A percentile compares a stretch with the other conserved stretches of the same genome.
These are phyloP conservation scores for Galago senegalensis DNA, from an alignment of 2,797 vertebrate genomes.

Conservation along the genomic window DNA sequence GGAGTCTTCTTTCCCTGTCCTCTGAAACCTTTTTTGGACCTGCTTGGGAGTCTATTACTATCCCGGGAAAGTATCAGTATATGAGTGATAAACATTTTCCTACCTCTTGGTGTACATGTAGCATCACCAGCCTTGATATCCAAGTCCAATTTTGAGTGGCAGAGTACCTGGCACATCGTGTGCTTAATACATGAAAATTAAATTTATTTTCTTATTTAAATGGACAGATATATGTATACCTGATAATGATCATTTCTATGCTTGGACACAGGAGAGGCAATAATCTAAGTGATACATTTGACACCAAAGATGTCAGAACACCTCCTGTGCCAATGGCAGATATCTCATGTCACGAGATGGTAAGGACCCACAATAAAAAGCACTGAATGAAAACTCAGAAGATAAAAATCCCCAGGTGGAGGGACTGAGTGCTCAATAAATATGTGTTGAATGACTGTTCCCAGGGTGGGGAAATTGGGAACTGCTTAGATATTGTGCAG, in stretches of 20 bases:
- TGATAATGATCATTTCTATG: background rate
- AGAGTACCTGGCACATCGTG: background rate
- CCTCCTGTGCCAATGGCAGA: background rate
- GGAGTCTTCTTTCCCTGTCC: background rate
- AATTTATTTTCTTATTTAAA: constrained; percentile 22
- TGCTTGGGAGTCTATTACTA: background rate
- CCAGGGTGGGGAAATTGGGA: background rate
- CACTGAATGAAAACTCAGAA: background rate
- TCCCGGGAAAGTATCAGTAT: background rate
- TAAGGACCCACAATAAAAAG: background rate
- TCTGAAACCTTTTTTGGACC: background rate
- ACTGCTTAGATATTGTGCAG: background rate
- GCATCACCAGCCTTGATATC: background rate
- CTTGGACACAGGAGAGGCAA: background rate
- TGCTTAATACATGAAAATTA: background rate
- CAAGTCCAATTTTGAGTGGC: background rate
- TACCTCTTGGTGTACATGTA: background rate
- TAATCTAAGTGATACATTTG: background rate
- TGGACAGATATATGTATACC: background rate
- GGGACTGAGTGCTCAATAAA: background rate
- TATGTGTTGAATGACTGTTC: background rate
- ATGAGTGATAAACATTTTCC: background rate
- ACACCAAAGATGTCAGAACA: background rate
- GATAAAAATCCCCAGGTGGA: background rate
- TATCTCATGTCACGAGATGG: background rate